phyloP scores from a whole-genome alignment of 2,113 vertebrate species.

The Engystomops pustulosus region DNA sequence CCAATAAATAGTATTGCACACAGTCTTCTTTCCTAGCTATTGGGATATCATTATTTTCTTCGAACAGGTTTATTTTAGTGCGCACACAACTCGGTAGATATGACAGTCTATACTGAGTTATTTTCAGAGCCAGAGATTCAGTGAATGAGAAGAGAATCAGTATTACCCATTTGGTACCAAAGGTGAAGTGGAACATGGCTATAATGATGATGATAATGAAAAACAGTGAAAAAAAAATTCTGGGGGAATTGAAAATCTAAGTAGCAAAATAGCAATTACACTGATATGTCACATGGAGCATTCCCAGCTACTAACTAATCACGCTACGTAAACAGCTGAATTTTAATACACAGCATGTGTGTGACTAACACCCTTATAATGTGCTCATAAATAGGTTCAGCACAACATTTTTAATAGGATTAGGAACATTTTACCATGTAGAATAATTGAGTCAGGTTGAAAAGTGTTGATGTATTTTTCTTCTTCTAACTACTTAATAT shows the following conservation, averaged over 20 bases:
- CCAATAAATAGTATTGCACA: neutral
- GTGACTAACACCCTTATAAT: conserved; percentile 56
- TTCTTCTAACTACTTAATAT: conserved; percentile 11
- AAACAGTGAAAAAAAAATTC: conserved; percentile 16
- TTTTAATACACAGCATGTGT: conserved; percentile 48
- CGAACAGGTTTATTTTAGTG: conserved; percentile 26
- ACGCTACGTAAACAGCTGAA: conserved; percentile 17
- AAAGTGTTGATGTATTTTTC: conserved; percentile 12
- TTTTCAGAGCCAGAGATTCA: conserved; percentile 19
- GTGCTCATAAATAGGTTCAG: conserved; percentile 31
- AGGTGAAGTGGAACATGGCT: conserved; percentile 31
- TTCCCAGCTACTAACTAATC: conserved; percentile 28
- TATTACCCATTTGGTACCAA: neutral
- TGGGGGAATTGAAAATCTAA: conserved; percentile 22
- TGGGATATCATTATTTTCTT: neutral
- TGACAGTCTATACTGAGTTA: conserved; percentile 30
- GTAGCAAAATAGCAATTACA: conserved; percentile 43
- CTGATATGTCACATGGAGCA: conserved; percentile 36
- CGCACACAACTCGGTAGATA: neutral
- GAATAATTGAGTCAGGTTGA: conserved; percentile 28
- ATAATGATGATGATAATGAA: conserved; percentile 43
- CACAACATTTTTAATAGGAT: conserved; percentile 47
- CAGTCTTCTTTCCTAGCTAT: neutral
- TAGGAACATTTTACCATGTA: conserved; percentile 46
- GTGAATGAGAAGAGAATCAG: neutral